Evolutionary conservation across 1,140 invertebrate genomes (phyloP).

Genomic region (Pachypeltis micranthus): DNA sequence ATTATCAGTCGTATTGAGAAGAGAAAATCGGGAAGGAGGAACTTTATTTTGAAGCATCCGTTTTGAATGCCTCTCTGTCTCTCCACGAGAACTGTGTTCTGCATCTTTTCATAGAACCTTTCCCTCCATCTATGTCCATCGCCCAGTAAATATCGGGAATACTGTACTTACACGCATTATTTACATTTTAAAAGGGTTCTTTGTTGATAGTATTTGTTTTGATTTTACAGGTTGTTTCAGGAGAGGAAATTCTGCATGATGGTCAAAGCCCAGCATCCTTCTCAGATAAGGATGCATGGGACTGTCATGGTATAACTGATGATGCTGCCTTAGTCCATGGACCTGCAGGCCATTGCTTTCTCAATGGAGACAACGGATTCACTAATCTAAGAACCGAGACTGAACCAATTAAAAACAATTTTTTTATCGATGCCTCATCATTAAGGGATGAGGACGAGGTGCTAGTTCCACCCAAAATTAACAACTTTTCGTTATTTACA

Average conservation of each 20-base stretch:
- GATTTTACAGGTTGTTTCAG: not conserved
- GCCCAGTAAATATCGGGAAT: no score
- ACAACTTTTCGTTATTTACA: constrained; percentile 11
- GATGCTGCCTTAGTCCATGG: not conserved
- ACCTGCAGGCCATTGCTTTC: no score
- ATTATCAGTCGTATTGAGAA: no score
- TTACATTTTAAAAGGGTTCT: constrained; percentile 38
- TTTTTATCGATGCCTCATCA: constrained; percentile 61
- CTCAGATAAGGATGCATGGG: constrained; percentile 47
- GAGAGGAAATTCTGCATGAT: constrained; percentile 52
- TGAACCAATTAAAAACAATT: constrained; percentile 34
- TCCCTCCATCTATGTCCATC: no score
- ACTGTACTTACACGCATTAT: no score
- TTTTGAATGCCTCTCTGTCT: no score
- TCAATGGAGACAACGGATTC: no score
- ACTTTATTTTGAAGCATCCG: no score
- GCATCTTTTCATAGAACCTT: no score
- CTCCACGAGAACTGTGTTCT: no score
- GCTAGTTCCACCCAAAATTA: constrained; percentile 20
- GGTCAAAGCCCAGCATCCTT: constrained; percentile 47
- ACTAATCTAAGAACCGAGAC: constrained; percentile 26
- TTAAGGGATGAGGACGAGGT: constrained; percentile 50
- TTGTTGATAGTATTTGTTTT: constrained; percentile 39
- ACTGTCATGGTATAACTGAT: constrained; percentile 31
- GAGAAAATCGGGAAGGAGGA: no score